Conservation (phyloP, 2,888 invertebrate genomes). For the Gortyna flavago region DNA sequence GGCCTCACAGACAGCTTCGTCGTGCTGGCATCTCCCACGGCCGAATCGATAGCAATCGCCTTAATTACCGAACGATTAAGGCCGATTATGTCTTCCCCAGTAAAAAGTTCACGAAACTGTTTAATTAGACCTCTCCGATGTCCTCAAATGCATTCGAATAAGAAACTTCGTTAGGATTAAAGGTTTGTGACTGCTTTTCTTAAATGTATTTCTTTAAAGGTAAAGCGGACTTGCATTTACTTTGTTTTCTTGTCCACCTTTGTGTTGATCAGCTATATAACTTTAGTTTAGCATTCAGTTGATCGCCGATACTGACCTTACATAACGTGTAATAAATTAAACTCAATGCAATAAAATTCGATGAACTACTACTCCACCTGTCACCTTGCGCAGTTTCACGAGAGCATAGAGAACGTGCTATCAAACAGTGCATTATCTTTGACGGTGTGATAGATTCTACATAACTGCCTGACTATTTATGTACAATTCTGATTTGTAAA, state of each 20-base stretch:
- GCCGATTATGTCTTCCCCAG: constrained; percentile 69
- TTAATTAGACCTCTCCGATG: constrained; percentile 69
- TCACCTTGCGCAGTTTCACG: neutral
- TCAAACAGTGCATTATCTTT: constrained; percentile 30
- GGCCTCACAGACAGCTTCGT: constrained; percentile 68
- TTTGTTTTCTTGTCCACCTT: constrained; percentile 6
- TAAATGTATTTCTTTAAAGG: constrained; percentile 35
- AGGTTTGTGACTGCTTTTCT: constrained; percentile 39
- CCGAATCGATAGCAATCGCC: constrained; percentile 72
- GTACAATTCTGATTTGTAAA: constrained; percentile 42
- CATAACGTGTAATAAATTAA: constrained; percentile 13
- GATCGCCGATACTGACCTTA: constrained; percentile 1
- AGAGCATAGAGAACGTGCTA: neutral
- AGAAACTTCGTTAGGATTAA: constrained; percentile 65
- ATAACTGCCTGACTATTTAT: constrained; percentile 31
- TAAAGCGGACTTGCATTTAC: constrained; percentile 2
- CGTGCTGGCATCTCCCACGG: constrained; percentile 69
- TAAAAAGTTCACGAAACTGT: constrained; percentile 69
- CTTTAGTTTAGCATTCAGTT: neutral
- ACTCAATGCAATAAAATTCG: neutral
- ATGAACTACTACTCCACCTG: neutral
- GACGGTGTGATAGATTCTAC: constrained; percentile 15
- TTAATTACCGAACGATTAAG: constrained; percentile 73
- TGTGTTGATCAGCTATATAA: neutral
- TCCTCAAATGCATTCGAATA: constrained; percentile 63